phyloP scores from a whole-genome alignment of 2,113 vertebrate species.

The Noctilio leporinus region DNA sequence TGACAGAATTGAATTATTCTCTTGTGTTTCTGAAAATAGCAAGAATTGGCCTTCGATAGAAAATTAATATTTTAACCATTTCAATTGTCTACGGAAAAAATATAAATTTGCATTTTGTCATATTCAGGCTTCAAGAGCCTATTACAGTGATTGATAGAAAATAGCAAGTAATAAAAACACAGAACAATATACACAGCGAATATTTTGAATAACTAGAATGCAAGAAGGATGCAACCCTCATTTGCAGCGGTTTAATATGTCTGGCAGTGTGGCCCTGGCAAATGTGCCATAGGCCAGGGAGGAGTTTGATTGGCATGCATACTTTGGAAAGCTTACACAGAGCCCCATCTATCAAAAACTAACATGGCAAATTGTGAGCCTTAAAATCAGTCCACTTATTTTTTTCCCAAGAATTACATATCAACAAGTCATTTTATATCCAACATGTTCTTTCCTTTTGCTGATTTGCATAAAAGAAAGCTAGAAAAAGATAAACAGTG shows the following conservation, averaged over 20 bases:
- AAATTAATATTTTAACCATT: slow-evolving; percentile 17
- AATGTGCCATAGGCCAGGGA: background rate
- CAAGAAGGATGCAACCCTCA: background rate
- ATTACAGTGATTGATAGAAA: background rate
- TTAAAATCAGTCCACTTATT: background rate
- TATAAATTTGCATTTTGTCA: background rate
- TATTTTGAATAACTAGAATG: background rate
- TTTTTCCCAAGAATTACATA: background rate
- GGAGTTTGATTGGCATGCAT: background rate
- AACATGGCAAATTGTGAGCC: background rate
- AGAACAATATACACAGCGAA: background rate
- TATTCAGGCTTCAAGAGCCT: background rate
- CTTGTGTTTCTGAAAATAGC: background rate
- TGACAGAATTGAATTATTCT: background rate
- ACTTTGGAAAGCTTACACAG: background rate
- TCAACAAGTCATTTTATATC: background rate
- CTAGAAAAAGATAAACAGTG: background rate
- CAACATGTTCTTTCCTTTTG: background rate
- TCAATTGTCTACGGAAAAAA: background rate
- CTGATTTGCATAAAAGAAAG: background rate
- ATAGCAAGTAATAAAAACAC: background rate
- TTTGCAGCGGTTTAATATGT: background rate
- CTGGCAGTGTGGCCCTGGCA: background rate
- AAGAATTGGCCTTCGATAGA: background rate
- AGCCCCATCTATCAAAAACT: background rate